Base-by-base conservation (phyloP, 2,797 vertebrate genomes). In the Podarcis lilfordi region DNA sequence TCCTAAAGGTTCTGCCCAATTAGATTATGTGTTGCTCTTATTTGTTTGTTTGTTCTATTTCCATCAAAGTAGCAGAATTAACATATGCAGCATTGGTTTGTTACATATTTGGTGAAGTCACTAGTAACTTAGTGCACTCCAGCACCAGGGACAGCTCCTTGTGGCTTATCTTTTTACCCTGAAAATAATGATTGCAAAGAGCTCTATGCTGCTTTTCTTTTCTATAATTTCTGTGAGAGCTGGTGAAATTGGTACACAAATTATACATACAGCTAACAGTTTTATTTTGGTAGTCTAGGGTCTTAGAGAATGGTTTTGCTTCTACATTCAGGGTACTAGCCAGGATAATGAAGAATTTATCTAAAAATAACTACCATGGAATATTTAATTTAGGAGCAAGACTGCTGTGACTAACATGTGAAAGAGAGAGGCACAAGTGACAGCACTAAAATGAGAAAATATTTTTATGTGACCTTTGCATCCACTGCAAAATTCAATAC, bases 331-430 rank as follows among this genome's bases (percentile, higher is more conserved):
- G 45, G 61, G 91, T 81, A 80, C 86, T 89, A 11, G 5, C 66
- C 71, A 37, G 87, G 68, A 29, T 71, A 80, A 87, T 93, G 88
- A 89, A 94, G 78, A 88, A 86, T 50, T 86, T 88, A 82, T 87
- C 95, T 90, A 93, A 92, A 95, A 94, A 93, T 91, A 96, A 92
- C 91, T 82, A 43, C 91, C 10, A 9, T 74, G 93, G 91, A 92
- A 83, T 92, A 81, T 88, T 93, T 91, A 87, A 92, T 92, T 91
- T 93, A 93, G 79, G 82, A 85, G 92, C 69, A 85, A 91, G 94
- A 88, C 90, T 92, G 92, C 92, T 88, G 91, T 76, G 92, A 91
- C 93, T 86, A 89, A 91, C 87, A 55, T 76, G 71, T 74, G 93
- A 94, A 92, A 84, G 86, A 72, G 84, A 84, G 87, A 69, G 84